Conservation (phyloP, 2,797 vertebrate genomes). For the Trichosurus vulpecula region DNA sequence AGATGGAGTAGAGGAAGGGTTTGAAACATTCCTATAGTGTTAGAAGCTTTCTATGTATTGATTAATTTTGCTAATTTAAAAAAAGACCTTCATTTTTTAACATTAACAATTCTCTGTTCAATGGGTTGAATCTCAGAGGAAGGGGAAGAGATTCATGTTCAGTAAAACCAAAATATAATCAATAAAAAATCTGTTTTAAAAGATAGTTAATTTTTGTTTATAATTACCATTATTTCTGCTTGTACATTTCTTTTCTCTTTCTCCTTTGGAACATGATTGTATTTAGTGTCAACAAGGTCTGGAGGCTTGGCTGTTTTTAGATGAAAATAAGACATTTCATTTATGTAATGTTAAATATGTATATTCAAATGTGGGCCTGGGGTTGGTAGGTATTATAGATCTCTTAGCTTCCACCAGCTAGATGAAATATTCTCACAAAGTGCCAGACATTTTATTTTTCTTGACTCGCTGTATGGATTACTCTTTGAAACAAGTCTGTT, state of each 20-base stretch:
- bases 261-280: conserved; percentile 47
- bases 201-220: conserved; percentile 37
- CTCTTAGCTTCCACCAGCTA: background rate
- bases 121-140: too few relatives aligned
- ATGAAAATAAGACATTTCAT: conserved; percentile 19
- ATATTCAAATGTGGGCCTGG: conserved; percentile 42
- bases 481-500: conserved; percentile 39
- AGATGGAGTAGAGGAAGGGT: background rate
- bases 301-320: conserved; percentile 44
- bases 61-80: too few relatives aligned
- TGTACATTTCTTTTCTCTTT: too few relatives aligned
- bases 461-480: conserved; percentile 42
- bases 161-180: background rate
- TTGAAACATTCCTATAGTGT: background rate
- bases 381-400: conserved; percentile 65
- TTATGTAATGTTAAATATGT: conserved; percentile 52
- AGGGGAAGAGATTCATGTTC: too few relatives aligned
- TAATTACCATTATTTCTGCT: too few relatives aligned
- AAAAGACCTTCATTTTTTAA: too few relatives aligned
- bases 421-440: conserved; percentile 46
- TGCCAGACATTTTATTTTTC: conserved; percentile 48
- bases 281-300: conserved; percentile 51
- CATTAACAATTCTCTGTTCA: too few relatives aligned
- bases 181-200: background rate
- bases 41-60: background rate